Percentiles rank a stretch among this genome's conserved stretches.
phyloP scores from a whole-genome alignment of 2,888 invertebrate species.

The Tenthredo notha region DNA sequence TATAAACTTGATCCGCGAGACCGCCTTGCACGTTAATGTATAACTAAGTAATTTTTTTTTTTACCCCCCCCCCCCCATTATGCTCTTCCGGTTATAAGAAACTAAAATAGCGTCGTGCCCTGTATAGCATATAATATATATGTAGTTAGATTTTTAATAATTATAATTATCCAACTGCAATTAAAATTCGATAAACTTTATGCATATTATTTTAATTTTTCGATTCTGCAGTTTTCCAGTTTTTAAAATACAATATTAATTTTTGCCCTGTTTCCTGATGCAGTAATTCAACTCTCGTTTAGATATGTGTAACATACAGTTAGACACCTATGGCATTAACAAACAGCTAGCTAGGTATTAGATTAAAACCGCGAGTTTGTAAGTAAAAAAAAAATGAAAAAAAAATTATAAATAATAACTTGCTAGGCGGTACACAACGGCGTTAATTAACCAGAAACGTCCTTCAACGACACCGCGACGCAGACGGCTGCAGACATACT shows the following conservation, averaged over 20 bases:
- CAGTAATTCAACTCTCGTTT: neutral
- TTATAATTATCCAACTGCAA: neutral
- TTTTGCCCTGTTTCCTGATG: neutral
- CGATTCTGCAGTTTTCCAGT: neutral
- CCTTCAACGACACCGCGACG: neutral
- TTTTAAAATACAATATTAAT: neutral
- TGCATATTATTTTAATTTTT: neutral
- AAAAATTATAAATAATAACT: neutral
- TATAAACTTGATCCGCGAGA: neutral
- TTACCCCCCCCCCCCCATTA: neutral
- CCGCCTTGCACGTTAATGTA: neutral
- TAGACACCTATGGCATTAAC: neutral
- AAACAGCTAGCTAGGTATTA: neutral
- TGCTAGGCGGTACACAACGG: neutral
- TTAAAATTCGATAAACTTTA: neutral
- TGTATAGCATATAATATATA: neutral
- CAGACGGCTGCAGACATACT: neutral
- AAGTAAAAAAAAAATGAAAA: neutral
- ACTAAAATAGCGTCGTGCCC: neutral
- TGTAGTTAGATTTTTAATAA: neutral
- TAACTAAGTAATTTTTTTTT: neutral
- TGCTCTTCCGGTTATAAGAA: neutral
- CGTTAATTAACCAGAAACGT: slow-evolving; percentile 10
- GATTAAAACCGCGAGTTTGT: neutral
- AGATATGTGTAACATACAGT: neutral